phyloP scores from a whole-genome alignment of 2,888 invertebrate genomes.

The Crioceris asparagi region DNA sequence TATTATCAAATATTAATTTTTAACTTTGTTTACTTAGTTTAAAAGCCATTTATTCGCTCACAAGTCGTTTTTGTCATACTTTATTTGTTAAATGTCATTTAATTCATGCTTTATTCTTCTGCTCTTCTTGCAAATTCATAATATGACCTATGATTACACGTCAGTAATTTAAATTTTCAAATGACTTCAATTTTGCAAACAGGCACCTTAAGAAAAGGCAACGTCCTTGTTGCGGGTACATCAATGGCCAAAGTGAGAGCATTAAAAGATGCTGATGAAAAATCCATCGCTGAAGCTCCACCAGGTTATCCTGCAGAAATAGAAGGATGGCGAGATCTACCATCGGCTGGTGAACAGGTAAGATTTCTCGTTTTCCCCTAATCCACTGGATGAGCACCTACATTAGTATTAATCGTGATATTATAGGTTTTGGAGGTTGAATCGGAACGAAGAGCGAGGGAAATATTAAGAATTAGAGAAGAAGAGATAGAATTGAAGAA shows the following conservation, averaged over 20 bases:
- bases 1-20: too few species aligned
- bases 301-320: constrained; percentile 78
- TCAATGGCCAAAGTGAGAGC: constrained; percentile 76
- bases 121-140: too few species aligned
- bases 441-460: constrained; percentile 31
- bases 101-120: too few species aligned
- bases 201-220: constrained; percentile 72
- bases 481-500: constrained; percentile 50
- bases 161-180: constrained; percentile 1
- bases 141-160: too few species aligned
- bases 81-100: too few species aligned
- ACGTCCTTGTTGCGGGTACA: constrained; percentile 68
- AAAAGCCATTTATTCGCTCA: too few species aligned
- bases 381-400: too few species aligned
- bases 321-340: constrained; percentile 84
- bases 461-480: constrained; percentile 39
- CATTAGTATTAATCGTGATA: not conserved
- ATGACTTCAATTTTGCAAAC: constrained; percentile 6
- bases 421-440: constrained; percentile 47
- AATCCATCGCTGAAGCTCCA: constrained; percentile 52
- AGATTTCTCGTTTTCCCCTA: constrained; percentile 38
- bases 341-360: constrained; percentile 73
- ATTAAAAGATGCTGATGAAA: constrained; percentile 69
- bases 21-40: too few species aligned
- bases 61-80: too few species aligned